phyloP scores from a whole-genome alignment of 2,888 invertebrate genomes.

The Xestia ashworthii region DNA sequence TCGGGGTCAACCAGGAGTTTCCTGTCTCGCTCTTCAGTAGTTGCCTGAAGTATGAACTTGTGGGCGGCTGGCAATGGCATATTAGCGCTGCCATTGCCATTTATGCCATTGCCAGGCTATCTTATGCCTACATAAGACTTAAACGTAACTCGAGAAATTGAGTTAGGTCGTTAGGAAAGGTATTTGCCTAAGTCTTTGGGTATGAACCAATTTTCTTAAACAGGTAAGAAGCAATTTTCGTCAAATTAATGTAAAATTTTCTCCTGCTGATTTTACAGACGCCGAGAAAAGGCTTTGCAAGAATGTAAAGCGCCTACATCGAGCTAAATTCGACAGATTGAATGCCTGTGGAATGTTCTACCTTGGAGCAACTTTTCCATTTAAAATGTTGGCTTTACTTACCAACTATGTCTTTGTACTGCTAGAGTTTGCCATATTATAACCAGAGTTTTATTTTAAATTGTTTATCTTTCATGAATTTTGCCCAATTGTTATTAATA shows the following conservation, averaged over 20 bases:
- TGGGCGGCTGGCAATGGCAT: no score
- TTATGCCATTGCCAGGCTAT: no score
- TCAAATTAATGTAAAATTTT: not conserved
- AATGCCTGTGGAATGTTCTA: slow-evolving; percentile 27
- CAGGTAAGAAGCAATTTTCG: no score
- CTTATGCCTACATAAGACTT: no score
- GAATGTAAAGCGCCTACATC: slow-evolving; percentile 22
- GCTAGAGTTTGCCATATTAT: not conserved
- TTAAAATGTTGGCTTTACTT: slow-evolving; percentile 4
- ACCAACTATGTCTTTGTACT: not conserved
- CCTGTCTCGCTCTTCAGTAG: no score
- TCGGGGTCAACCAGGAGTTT: no score
- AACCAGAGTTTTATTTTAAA: not conserved
- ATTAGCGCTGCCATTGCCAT: no score
- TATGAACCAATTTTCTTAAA: no score
- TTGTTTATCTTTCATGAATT: not conserved
- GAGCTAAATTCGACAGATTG: slow-evolving; percentile 14
- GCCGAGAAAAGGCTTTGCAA: slow-evolving; percentile 22
- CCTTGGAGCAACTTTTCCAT: slow-evolving; percentile 18
- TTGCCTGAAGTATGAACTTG: not conserved
- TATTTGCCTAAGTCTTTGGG: no score
- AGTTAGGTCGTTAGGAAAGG: no score
- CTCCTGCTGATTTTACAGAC: slow-evolving; percentile 9
- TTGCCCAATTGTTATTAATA: not conserved
- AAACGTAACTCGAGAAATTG: no score